phyloP scores from a whole-genome alignment of 2,113 vertebrate genomes.

The Noctilio leporinus region DNA sequence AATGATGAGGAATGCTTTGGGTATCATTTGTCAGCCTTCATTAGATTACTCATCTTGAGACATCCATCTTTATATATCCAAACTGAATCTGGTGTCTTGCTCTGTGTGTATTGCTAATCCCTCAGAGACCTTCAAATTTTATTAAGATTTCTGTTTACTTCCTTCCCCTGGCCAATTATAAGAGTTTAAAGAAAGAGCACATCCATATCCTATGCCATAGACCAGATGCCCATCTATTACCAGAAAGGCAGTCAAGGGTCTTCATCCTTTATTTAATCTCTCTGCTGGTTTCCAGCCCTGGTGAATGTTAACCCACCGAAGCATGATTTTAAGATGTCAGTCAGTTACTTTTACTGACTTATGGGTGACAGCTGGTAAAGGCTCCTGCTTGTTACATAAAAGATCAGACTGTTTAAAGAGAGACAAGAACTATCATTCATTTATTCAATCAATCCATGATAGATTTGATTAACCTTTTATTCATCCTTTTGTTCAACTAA shows the following conservation, averaged over 20 bases:
- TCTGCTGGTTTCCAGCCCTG: slow-evolving; percentile 20
- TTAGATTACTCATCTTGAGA: slow-evolving; percentile 44
- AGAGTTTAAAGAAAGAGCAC: slow-evolving; percentile 35
- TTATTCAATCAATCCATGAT: background rate
- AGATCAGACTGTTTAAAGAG: background rate
- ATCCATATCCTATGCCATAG: slow-evolving; percentile 17
- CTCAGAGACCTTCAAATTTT: slow-evolving; percentile 47
- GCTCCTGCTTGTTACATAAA: background rate
- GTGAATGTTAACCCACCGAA: slow-evolving; percentile 25
- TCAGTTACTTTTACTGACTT: background rate
- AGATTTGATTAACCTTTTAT: background rate
- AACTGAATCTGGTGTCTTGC: slow-evolving; percentile 54
- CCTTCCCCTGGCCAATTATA: slow-evolving; percentile 47
- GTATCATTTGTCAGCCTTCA: slow-evolving; percentile 49
- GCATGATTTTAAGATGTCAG: slow-evolving; percentile 8
- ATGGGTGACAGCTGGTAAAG: background rate
- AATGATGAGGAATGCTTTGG: background rate
- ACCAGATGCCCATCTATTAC: slow-evolving; percentile 30
- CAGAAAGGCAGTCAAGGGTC: background rate
- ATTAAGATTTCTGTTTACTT: slow-evolving; percentile 70
- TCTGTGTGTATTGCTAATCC: slow-evolving; percentile 29
- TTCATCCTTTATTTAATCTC: slow-evolving; percentile 55
- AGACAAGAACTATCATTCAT: background rate
- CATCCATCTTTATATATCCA: slow-evolving; percentile 51
- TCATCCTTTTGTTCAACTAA: background rate